Evolutionary conservation across 1,140 invertebrate species (phyloP).

Genomic region (Eciton burchellii): DNA sequence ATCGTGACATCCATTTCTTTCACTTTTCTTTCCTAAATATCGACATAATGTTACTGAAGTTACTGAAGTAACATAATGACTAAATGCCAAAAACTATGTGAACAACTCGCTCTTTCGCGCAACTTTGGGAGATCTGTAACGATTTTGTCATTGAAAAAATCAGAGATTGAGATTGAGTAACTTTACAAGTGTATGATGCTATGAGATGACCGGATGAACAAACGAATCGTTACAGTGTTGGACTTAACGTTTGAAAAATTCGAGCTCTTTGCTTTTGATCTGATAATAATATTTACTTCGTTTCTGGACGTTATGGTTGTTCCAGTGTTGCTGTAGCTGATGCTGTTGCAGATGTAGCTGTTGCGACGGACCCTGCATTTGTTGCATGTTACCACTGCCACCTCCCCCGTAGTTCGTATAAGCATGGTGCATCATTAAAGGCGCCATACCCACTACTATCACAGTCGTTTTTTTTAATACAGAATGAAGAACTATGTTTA

Average conservation of each 20-base stretch:
- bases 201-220: slow-evolving; percentile 70
- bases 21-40: slow-evolving; percentile 24
- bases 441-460: slow-evolving; percentile 86
- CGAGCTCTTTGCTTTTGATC: slow-evolving; percentile 67
- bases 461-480: slow-evolving; percentile 82
- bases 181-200: slow-evolving; percentile 64
- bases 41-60: slow-evolving; percentile 29
- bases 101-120: slow-evolving; percentile 4
- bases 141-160: slow-evolving; percentile 35
- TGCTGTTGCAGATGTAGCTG: slow-evolving; percentile 85
- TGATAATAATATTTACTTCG: slow-evolving; percentile 86
- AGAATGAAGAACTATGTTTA: slow-evolving; percentile 74
- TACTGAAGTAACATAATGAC: slow-evolving; percentile 68
- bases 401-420: slow-evolving; percentile 88
- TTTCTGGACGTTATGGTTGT: slow-evolving; percentile 86
- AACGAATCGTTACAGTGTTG: slow-evolving; percentile 67
- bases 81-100: slow-evolving; percentile 65
- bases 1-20: slow-evolving; percentile 46
- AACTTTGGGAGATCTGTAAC: slow-evolving; percentile 5
- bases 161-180: slow-evolving; percentile 46
- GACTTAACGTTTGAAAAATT: slow-evolving; percentile 54
- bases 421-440: slow-evolving; percentile 87
- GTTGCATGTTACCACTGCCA: slow-evolving; percentile 87
- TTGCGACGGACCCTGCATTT: slow-evolving; percentile 85
- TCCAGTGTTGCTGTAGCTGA: slow-evolving; percentile 87